Base-by-base conservation (phyloP, 2,797 vertebrate species). In the Sebastes iracundus region DNA sequence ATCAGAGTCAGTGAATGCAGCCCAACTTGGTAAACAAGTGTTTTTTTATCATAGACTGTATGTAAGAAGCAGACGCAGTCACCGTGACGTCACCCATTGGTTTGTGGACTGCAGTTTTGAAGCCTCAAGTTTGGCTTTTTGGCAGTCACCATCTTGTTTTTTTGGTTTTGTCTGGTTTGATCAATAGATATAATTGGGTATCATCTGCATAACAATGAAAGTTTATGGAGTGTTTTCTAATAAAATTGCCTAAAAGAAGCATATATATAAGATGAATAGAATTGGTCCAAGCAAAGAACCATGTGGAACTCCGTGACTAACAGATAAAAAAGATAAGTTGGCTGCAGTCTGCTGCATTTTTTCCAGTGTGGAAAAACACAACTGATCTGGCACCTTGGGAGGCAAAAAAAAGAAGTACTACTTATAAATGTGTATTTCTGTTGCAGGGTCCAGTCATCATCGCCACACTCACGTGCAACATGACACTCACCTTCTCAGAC, bases 401-500 rank as follows among this genome's bases (percentile, higher is more conserved):
- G 16, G 22, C 10, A n/a, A 69, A 42, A 65, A 63, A 58, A 18
- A 22, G n/a, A 18, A 59, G 16, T 49, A 20, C 56, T 30, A 20
- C 23, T 18, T 62, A 9, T 63, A 55, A 69, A 33, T 11, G 42
- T 63, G 20, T 74, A 18, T 60, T 55, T 76, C 14, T 12, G 25
- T 13, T 30, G 23, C 12, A 42, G 4, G 10, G 13, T 49, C 22
- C 13, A 61, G 27, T 65, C 30, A 55, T 33, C 25, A 8, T 14
- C 23, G 14, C 13, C 56, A n/a, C 6, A 6, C n/a, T 46, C 35
- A 42, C 4, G 23, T 13, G 23, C 14, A 22, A 33, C 30, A 16
- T 6, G 12, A 20, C 10, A 30, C 10, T 92, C 64, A 99, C 99
- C 97, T 99, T 99, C 93, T 99, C 99, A 58, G 99, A 97, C 13